A percentile compares a stretch with the other conserved stretches of the same genome.
Evolutionary conservation across 2,113 vertebrate species (phyloP).

Genomic region (Rhabdomys dilectus): DNA sequence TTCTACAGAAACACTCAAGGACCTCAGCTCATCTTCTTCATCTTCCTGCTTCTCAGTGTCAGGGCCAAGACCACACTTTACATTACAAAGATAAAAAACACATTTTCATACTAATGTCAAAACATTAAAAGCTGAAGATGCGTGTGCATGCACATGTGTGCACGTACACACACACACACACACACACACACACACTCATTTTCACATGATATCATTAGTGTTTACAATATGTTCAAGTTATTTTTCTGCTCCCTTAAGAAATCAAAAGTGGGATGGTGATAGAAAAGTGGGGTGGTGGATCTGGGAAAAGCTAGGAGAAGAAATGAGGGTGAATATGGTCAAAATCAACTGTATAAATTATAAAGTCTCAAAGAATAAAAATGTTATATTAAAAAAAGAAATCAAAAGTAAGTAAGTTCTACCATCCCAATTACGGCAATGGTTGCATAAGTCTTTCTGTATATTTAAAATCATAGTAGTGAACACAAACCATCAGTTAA

Average conservation of each 20-base stretch:
- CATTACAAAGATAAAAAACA: constrained; percentile 16
- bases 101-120: constrained; percentile 3
- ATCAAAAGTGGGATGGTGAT: background rate
- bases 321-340: background rate
- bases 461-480: constrained; percentile 27
- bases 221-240: constrained; percentile 43
- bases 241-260: background rate
- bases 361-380: background rate
- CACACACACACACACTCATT: constrained; percentile 12
- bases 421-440: background rate
- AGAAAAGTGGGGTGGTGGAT: background rate
- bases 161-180: constrained; percentile 1
- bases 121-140: constrained; percentile 1
- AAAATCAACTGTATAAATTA: background rate
- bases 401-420: background rate
- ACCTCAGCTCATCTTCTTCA: background rate
- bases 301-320: background rate
- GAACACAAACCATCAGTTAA: constrained; percentile 1
- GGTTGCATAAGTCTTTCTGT: background rate
- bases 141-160: background rate
- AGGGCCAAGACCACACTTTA: background rate
- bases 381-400: background rate
- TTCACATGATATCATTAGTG: background rate
- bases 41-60: background rate
- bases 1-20: constrained; percentile 27